Evolutionary conservation across 2,888 invertebrate species (phyloP), one percentile per base, ranked within the genome.

Genomic region (Keiferia lycopersicella): DNA sequence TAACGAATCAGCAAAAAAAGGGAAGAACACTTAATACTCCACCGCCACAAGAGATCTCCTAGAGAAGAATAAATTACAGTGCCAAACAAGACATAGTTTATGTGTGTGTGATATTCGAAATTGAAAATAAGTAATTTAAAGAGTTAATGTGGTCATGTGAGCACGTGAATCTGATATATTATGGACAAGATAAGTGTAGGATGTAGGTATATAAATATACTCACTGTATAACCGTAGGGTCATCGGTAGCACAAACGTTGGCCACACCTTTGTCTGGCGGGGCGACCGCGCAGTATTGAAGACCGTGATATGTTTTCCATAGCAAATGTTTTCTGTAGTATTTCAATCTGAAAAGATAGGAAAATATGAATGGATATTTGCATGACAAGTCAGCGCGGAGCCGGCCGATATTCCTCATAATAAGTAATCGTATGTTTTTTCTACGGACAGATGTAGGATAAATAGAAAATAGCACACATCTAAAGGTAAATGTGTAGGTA

Each of bases 211-310:
- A 8, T 41, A 41, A 2, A 16, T 69, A 67, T 71, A 79, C 88
- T 85, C 73, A 96, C 96, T 96, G 96, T 73, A 96, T 96, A 73
- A 96, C 94, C 83, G 95, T 93, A 20, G 93, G 93, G 72, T 95
- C 95, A 73, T 96, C 95, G 78, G 78, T 93, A 75, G 79, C 92
- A 87, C 77, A 94, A 84, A 79, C 92, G 92, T 87, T 95, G 50
- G 88, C 65, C 10, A 87, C 83, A 30, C 87, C 87, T 93, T 90
- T 96, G 92, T 84, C 94, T 2, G 96, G 96, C 69, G 96, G 93
- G n/a, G 96, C 93, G 0, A 97, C 97, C 3, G 97, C 96, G 73
- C 96, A 94, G 77, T 97, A 97, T 78, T 97, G 97, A 51, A 97
- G 91, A 3, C 96, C 93, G 76, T 96, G 96, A 83, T 97, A 96